Evolutionary conservation across 2,797 vertebrate species (phyloP), one percentile per base, ranked within the genome.

Genomic region (Chromis chromis): DNA sequence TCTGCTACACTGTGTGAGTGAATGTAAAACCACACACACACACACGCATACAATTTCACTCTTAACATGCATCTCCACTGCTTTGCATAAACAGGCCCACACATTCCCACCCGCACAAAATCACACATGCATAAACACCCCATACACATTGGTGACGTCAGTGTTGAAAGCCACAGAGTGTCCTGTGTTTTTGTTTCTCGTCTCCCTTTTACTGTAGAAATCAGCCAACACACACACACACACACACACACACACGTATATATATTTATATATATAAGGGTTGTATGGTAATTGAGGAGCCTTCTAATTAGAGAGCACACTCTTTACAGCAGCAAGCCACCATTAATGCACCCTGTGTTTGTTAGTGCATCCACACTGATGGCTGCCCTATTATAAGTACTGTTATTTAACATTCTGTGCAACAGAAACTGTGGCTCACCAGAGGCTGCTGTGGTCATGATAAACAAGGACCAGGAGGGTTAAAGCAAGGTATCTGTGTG

Each of bases 11-110:
- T 66, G 67, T 73, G 68, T 33, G 36, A 71, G 66, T 63, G 57
- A 70, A 84, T 74, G 70, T 53, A 70, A 70, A 68, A 57, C n/a
- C 68, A 52, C 52, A 81, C 64, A 55, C 58, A 53, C 33, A 68
- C 56, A 67, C 52, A 53, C 11, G 60, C 21, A 31, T 50, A 62
- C 49, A 40, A 17, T 70, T 52, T 80, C 79, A 53, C 65, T 63
- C 49, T 61, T 57, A 64, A 17, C 28, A 55, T 61, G 67, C 31
- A 74, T 69, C 27, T 57, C 39, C 36, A 19, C 57, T 28, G 61
- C 58, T 86, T 86, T 86, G 67, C 83, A 89, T 88, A 83, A 88
- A 88, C 70, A 76, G 74, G 71, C 88, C 83, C 78, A 89, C 87
- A 85, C 81, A 78, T 36, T 53, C n/a, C 71, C 79, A 65, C 83